Evolutionary conservation across 2,113 vertebrate genomes (phyloP), one percentile per base, ranked within the genome.

Genomic region (Notarius quadriscutis): DNA sequence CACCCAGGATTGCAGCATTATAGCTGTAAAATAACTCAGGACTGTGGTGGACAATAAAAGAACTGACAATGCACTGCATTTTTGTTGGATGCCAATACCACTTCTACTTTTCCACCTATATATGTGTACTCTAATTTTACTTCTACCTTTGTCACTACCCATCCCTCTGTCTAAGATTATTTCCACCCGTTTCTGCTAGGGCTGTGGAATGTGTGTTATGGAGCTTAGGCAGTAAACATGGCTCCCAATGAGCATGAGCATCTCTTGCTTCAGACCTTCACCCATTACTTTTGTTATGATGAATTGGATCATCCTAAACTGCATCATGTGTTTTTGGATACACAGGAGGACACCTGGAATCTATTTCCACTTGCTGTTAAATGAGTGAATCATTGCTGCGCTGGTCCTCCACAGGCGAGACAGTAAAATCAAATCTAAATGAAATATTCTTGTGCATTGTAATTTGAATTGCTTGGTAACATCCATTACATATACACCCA

Each of bases 271-370:
- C 41, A 81, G 83, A 72, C 53, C n/a, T 85, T 85, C 50, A 87
- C 62, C 79, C 41, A 63, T 87, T 79, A 69, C 55, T 30, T 82
- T 58, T 83, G 84, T 81, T 78, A 57, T 57, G 87, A 88, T 86
- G 60, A 84, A 90, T 84, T 85, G 81, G 80, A 22, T 22, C 48
- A 10, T 27, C 58, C 63, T 72, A 79, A 69, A 69, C 79, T 62
- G 60, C 41, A 69, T 83, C 60, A 65, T 62, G 57, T 83, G 84
- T 41, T 79, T 72, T 84, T 81, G 65, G 82, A 74, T 51, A 53
- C 50, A 51, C 18, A n/a, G 41, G 12, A n/a, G 41, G 12, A 77
- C 72, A 84, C 85, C 81, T 87, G 89, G 85, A 51, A 84, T 81
- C 51, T 41, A 83, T 88, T 90, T 87, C 53, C 65, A 80, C 69